Conservation (phyloP, 2,888 invertebrate genomes). For the Unio pictorum region DNA sequence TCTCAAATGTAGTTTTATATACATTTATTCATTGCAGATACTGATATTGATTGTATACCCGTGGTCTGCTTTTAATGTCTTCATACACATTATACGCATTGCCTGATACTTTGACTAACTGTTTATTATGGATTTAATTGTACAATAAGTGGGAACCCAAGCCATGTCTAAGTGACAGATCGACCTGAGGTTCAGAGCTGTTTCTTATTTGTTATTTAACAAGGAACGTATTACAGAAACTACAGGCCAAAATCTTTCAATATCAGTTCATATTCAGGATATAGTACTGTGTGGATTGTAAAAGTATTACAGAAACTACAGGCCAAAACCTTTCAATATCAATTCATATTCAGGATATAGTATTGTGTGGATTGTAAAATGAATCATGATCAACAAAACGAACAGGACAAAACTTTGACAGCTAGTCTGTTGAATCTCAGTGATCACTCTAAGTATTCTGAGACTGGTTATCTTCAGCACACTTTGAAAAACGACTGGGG, state of each 20-base stretch:
- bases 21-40: no score
- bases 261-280: neutral
- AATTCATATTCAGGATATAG: neutral
- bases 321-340: neutral
- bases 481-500: slow-evolving; percentile 36
- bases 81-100: no score
- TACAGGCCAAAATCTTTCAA: neutral
- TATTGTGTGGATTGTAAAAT: neutral
- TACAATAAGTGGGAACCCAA: no score
- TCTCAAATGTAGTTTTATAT: no score
- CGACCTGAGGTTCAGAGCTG: neutral
- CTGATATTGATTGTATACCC: no score
- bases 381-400: slow-evolving; percentile 16
- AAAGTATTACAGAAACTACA: neutral
- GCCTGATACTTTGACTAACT: no score
- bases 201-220: neutral
- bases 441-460: slow-evolving; percentile 28
- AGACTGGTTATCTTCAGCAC: slow-evolving; percentile 22
- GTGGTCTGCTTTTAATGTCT: no score
- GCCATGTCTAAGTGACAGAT: no score
- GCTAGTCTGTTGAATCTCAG: slow-evolving; percentile 30
- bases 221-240: no score
- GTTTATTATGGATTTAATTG: no score
- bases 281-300: neutral
- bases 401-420: slow-evolving; percentile 30